Percentiles rank a stretch among this genome's conserved stretches.
phyloP scores from a whole-genome alignment of 2,888 invertebrate genomes.

The Osmoderma eremita region DNA sequence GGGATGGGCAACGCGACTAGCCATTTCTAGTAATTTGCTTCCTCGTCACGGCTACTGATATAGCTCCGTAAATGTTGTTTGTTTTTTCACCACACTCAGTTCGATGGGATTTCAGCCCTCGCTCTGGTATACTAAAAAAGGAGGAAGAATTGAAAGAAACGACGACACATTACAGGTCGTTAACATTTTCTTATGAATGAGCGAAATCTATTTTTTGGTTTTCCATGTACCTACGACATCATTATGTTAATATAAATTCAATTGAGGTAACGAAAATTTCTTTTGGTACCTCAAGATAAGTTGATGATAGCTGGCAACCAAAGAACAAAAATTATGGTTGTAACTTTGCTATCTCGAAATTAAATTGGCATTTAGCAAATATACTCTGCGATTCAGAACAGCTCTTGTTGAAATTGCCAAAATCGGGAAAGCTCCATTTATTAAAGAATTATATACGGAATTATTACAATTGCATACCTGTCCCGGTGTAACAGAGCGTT shows the following conservation, averaged over 20 bases:
- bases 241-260: background rate
- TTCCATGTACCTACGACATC: background rate
- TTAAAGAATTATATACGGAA: no score
- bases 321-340: no score
- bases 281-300: no score
- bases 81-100: constrained; percentile 45
- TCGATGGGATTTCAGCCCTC: constrained; percentile 25
- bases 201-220: background rate
- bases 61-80: constrained; percentile 49
- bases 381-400: no score
- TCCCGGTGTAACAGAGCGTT: no score
- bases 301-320: no score
- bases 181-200: constrained; percentile 1
- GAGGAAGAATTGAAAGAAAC: constrained; percentile 1
- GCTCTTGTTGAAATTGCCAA: no score
- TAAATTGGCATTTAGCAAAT: no score
- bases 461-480: no score
- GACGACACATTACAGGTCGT: constrained; percentile 15
- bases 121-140: constrained; percentile 2
- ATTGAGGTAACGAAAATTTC: no score
- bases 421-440: no score
- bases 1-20: constrained; percentile 34
- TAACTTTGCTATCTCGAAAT: no score
- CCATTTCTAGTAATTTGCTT: constrained; percentile 51
- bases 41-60: constrained; percentile 48